Base-by-base conservation (phyloP, 1,140 invertebrate species). In the Lerema accius region DNA sequence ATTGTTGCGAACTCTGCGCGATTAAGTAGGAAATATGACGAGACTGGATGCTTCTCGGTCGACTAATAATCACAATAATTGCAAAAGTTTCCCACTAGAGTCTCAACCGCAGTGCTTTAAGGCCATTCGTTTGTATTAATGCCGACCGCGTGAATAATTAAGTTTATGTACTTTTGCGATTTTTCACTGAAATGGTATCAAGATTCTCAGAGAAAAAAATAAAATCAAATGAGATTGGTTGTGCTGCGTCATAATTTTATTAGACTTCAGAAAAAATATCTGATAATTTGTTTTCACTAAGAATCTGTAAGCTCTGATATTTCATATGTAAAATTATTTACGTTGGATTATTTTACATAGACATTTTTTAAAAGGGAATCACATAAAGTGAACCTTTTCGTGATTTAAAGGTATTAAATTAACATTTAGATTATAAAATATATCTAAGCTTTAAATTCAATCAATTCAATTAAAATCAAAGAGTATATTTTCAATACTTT, bases 1-100 rank as follows among this genome's bases (percentile, higher is more conserved):
- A 78, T 73, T 78, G 82, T 80, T 75, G 71, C 69, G 63, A 87
- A 87, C 82, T 87, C 69, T 16, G 69, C 50, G 65, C 76, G 73
- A 82, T 82, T 86, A 86, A 90, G 79, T 86, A 81, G 80, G 73
- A 85, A 89, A 85, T 89, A 89, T 86, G 84, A 84, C 69, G 72
- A 69, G 74, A 50, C 67, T 79, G 75, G 78, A 81, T 78, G 78
- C 71, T 81, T 76, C 76, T 82, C 77, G 69, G 76, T 82, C 75
- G 71, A 65, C 74, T 84, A 82, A 73, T 87, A 86, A 86, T 90
- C 84, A 83, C 78, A 82, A 86, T 89, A 86, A 90, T 86, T 85
- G 76, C 79, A 73, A 85, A 89, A 90, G 73, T 89, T 90, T 79
- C 65, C 48, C 75, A 75, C 73, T 76, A 73, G 70, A 73, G 71